Conservation (phyloP, 2,888 invertebrate genomes). For the Minunthozetes semirufus region DNA sequence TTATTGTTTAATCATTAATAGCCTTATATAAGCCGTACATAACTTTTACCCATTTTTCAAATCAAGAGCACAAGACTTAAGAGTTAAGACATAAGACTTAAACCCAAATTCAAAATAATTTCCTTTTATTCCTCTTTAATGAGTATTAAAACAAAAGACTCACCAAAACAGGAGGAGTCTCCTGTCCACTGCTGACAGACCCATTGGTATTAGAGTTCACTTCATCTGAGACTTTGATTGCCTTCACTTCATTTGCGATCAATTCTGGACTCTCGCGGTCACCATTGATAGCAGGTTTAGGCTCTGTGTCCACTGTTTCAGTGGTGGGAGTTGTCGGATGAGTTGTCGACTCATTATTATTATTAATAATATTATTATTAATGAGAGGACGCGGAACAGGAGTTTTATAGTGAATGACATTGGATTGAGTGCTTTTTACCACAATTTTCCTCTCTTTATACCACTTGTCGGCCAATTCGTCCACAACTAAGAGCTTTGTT, state of each 20-base stretch:
- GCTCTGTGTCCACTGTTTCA: background rate
- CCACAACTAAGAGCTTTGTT: conserved; percentile 79
- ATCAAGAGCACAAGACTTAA: background rate
- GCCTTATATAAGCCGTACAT: too few relatives aligned
- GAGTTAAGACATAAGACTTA: too few relatives aligned
- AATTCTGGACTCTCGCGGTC: too few relatives aligned
- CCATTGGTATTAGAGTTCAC: conserved; percentile 15
- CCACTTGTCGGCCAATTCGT: conserved; percentile 64
- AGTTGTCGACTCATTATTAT: background rate
- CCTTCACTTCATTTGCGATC: background rate
- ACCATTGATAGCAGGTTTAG: background rate
- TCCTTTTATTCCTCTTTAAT: too few relatives aligned
- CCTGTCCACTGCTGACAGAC: background rate
- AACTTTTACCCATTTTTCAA: background rate
- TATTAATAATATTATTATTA: background rate
- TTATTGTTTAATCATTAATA: too few relatives aligned
- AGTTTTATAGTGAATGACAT: conserved; percentile 50
- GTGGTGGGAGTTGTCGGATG: background rate
- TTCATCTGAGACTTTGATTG: background rate
- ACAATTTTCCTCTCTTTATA: conserved; percentile 58
- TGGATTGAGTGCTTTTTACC: conserved; percentile 53
- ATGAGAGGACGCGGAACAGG: conserved; percentile 42
- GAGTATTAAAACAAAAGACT: background rate
- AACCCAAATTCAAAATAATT: too few relatives aligned
- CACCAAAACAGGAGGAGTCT: background rate